These are phyloP conservation scores for Pogona vitticeps DNA, from an alignment of 2,113 vertebrate genomes.

Conservation along the genomic window DNA sequence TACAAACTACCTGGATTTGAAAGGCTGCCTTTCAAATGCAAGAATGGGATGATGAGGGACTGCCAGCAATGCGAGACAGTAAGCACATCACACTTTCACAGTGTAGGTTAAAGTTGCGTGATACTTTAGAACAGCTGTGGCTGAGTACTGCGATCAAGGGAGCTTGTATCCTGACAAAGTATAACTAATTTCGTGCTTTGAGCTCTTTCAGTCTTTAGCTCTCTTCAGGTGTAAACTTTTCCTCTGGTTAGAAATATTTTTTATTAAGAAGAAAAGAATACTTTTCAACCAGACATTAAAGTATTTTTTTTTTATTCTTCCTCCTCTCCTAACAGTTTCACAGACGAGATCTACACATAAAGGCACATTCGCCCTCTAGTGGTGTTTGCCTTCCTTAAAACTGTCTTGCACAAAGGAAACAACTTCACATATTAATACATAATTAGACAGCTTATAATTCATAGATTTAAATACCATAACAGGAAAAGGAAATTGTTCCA, in stretches of 20 bases:
- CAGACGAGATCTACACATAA: slow-evolving; percentile 51
- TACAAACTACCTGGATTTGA: slow-evolving; percentile 79
- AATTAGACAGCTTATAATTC: slow-evolving; percentile 67
- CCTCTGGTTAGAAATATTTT: slow-evolving; percentile 38
- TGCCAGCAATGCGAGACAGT: slow-evolving; percentile 76
- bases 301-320: slow-evolving; percentile 44
- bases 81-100: slow-evolving; percentile 75
- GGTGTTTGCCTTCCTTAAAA: slow-evolving; percentile 61
- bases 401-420: slow-evolving; percentile 71
- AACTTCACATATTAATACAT: slow-evolving; percentile 71
- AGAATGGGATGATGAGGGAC: slow-evolving; percentile 76
- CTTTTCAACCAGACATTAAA: slow-evolving; percentile 57
- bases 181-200: slow-evolving; percentile 76
- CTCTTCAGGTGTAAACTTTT: slow-evolving; percentile 63
- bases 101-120: slow-evolving; percentile 73
- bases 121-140: slow-evolving; percentile 71
- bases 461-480: slow-evolving; percentile 68
- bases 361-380: slow-evolving; percentile 49
- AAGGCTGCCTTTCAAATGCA: slow-evolving; percentile 79
- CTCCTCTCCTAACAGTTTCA: slow-evolving; percentile 59
- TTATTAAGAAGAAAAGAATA: slow-evolving; percentile 52
- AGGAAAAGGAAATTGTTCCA: slow-evolving; percentile 61
- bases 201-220: slow-evolving; percentile 52
- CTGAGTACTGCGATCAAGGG: slow-evolving; percentile 74
- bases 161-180: slow-evolving; percentile 72